Base-by-base conservation (phyloP, 1,140 invertebrate genomes). In the Neodiprion lecontei region DNA sequence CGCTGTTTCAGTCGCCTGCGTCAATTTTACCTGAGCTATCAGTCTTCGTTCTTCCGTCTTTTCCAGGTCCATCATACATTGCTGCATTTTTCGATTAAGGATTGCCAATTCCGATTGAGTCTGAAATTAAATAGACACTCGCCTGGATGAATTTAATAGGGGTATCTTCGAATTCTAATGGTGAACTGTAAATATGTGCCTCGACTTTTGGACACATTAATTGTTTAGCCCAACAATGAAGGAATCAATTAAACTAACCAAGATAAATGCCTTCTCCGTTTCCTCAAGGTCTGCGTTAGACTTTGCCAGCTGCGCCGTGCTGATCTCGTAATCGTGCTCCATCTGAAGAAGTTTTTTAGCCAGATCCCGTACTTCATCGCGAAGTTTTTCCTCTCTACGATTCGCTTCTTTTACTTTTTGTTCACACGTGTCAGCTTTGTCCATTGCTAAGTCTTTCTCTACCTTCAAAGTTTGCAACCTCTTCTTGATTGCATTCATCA, bases 401-500 rank as follows among this genome's bases (percentile, higher is more conserved):
- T 92, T 91, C 65, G 91, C 92, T 76, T 94, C 94, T 79, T 91
- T 90, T 7, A 92, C 89, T 83, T 94, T 92, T 76, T 92, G 91
- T 81, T 95, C 94, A 71, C 92, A 90, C 81, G 91, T 89, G 80
- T 95, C 94, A 9, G 94, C 92, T 78, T 91, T 91, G 82, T 95
- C 94, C 81, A 94, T 89, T 73, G 94, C 94, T 80, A 92, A 90
- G 84, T 95, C 94, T 89, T 94, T 95, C 86, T 95, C 94, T 84
- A 94, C 89, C 88, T 94, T 95, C 90, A 95, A 91, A 74, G 91
- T 92, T 85, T 94, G 92, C 91, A 95, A 92, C 88, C 94, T 94
- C 89, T 95, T 95, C 90, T 95, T 95, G 88, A 95, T 95, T 79
- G 93, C 92, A 87, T 95, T 94, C 94, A 95, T 95, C 73, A 80